Evolutionary conservation across 2,113 vertebrate species (phyloP).

Genomic region (Siniperca knerii): DNA sequence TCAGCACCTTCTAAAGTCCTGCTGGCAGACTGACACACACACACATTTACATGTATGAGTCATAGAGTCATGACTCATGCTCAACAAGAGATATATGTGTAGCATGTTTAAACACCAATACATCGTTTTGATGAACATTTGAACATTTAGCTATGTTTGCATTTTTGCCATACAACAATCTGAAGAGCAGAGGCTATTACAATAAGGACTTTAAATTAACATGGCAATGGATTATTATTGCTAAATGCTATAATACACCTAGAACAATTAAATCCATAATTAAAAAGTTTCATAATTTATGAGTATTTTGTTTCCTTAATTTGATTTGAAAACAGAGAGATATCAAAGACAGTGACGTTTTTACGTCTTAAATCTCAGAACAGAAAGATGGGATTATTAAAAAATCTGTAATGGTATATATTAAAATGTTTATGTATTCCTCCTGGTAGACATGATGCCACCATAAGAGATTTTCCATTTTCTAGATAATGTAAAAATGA

Average conservation of each 20-base stretch:
- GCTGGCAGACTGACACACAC: slow-evolving; percentile 43
- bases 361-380: background rate
- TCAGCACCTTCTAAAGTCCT: slow-evolving; percentile 61
- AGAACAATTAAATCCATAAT: background rate
- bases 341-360: background rate
- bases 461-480: background rate
- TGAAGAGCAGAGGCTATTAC: background rate
- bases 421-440: background rate
- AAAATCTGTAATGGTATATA: background rate
- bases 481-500: background rate
- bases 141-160: background rate
- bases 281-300: background rate
- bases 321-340: background rate
- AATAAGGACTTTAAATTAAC: background rate
- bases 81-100: slow-evolving; percentile 6
- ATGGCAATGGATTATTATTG: background rate
- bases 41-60: slow-evolving; percentile 12
- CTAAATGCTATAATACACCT: background rate
- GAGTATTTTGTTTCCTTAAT: background rate
- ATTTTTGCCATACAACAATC: background rate
- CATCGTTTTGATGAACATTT: background rate
- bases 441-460: background rate
- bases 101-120: background rate
- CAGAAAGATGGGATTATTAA: background rate
- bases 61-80: background rate